Conservation (phyloP, 2,113 vertebrate genomes). For the Rynchops niger region DNA sequence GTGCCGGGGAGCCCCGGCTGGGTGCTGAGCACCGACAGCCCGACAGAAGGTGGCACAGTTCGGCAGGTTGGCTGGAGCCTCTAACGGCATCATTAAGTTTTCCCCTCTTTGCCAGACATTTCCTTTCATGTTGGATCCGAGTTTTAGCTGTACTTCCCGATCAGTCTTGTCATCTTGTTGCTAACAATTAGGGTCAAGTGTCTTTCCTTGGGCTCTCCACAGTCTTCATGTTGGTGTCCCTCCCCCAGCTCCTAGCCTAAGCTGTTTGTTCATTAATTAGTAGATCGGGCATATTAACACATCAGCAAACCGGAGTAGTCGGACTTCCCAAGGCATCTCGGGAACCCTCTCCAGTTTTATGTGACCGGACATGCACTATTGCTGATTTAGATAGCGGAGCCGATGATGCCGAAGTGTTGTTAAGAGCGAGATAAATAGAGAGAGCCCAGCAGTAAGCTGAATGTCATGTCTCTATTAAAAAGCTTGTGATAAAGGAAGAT, state of each 20-base stretch:
- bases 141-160: constrained; percentile 36
- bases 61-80: constrained; percentile 15
- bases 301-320: constrained; percentile 57
- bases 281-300: constrained; percentile 64
- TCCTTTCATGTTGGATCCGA: constrained; percentile 49
- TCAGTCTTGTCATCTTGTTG: constrained; percentile 57
- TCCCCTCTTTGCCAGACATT: constrained; percentile 28
- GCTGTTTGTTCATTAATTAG: constrained; percentile 73
- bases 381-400: constrained; percentile 62
- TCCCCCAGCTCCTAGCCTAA: constrained; percentile 53
- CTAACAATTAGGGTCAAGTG: constrained; percentile 62
- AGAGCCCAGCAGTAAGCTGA: constrained; percentile 56
- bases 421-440: constrained; percentile 70
- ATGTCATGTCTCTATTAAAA: constrained; percentile 72
- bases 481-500: constrained; percentile 72
- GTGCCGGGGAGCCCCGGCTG: background rate
- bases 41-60: constrained; percentile 15
- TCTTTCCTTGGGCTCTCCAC: constrained; percentile 49
- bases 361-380: constrained; percentile 59
- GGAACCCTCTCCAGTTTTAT: constrained; percentile 63
- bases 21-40: background rate
- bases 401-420: constrained; percentile 63
- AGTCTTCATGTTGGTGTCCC: constrained; percentile 33
- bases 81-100: background rate
- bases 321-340: constrained; percentile 64